phyloP scores from a whole-genome alignment of 2,113 vertebrate species.

The Leucoraja erinaceus region DNA sequence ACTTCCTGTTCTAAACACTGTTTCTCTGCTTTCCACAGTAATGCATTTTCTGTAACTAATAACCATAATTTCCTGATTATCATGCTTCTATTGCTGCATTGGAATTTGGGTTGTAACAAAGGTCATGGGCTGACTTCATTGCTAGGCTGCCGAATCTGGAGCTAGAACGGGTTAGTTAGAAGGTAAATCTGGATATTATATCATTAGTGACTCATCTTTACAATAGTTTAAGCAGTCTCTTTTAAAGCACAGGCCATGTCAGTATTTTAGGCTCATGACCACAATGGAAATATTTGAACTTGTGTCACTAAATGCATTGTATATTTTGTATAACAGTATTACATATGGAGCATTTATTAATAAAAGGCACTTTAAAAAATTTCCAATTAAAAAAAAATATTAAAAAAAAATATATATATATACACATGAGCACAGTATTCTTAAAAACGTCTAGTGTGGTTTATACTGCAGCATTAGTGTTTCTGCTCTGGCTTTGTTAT shows the following conservation, averaged over 20 bases:
- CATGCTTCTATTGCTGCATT: slow-evolving; percentile 90
- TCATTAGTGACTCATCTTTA: slow-evolving; percentile 58
- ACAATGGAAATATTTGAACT: slow-evolving; percentile 50
- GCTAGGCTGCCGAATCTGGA: slow-evolving; percentile 58
- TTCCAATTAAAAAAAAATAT: not conserved
- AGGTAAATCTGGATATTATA: slow-evolving; percentile 78
- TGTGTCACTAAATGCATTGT: slow-evolving; percentile 50
- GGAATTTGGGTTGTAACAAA: slow-evolving; percentile 80
- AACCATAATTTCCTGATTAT: slow-evolving; percentile 98
- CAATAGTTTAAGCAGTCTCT: slow-evolving; percentile 52
- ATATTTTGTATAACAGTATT: slow-evolving; percentile 55
- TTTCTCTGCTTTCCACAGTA: slow-evolving; percentile 76
- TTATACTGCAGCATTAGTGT: not conserved
- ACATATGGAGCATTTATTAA: slow-evolving; percentile 33
- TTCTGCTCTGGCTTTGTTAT: not conserved
- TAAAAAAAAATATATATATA: not conserved
- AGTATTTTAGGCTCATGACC: slow-evolving; percentile 35
- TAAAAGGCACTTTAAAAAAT: not conserved
- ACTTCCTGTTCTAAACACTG: slow-evolving; percentile 85
- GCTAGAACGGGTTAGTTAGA: slow-evolving; percentile 56
- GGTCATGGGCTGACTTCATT: slow-evolving; percentile 69
- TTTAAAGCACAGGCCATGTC: slow-evolving; percentile 52
- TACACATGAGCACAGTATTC: not conserved
- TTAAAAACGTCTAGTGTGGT: not conserved
- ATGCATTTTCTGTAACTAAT: slow-evolving; percentile 99